A percentile compares a stretch with the other conserved stretches of the same genome.
Evolutionary conservation across 2,113 vertebrate genomes (phyloP).

Genomic region (Neomonachus schauinslandi): DNA sequence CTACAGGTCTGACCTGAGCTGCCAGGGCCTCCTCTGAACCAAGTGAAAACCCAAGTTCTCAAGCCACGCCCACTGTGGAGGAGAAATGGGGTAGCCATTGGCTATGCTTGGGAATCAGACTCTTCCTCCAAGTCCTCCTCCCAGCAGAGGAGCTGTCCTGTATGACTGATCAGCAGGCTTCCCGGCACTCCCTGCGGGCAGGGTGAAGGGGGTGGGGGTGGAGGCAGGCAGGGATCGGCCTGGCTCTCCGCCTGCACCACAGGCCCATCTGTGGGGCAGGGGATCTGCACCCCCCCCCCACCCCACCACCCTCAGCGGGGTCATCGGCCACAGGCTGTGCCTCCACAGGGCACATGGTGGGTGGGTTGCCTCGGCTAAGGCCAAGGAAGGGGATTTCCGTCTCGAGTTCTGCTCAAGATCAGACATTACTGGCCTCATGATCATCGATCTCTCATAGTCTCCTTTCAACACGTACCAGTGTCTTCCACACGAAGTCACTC

Average conservation of each 20-base stretch:
- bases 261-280: neutral
- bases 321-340: neutral
- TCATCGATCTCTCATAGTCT: neutral
- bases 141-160: neutral
- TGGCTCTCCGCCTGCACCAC: slow-evolving; percentile 29
- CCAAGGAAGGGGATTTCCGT: neutral
- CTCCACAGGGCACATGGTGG: neutral
- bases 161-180: neutral
- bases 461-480: neutral
- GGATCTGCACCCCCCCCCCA: neutral
- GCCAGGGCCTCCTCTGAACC: neutral
- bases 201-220: neutral
- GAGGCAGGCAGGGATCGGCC: neutral
- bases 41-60: slow-evolving; percentile 27
- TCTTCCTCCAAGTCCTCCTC: neutral
- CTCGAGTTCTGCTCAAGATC: neutral
- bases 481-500: neutral
- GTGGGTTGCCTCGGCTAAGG: neutral
- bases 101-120: neutral
- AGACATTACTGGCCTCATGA: neutral
- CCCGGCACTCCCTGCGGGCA: neutral
- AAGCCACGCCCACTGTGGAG: neutral
- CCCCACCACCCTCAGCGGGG: neutral
- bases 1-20: neutral
- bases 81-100: neutral